These are phyloP conservation scores for Andrena marginata DNA, from an alignment of 2,888 invertebrate species.

Conservation along the genomic window DNA sequence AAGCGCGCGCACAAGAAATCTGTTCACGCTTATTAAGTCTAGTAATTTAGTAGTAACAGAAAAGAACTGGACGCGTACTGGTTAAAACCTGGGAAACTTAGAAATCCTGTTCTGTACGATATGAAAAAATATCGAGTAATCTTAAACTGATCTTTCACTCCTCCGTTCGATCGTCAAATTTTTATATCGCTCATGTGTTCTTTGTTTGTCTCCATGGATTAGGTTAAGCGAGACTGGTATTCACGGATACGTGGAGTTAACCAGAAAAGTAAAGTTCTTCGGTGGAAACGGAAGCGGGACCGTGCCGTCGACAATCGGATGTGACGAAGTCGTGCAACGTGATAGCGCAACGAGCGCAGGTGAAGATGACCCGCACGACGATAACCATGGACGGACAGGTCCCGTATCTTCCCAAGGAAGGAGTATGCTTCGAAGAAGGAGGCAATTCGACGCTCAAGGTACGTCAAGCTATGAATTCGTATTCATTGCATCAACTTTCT, in stretches of 20 bases:
- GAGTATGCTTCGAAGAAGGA: conserved; percentile 81
- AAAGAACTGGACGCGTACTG: background rate
- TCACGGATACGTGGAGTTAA: conserved; percentile 80
- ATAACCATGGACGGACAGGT: conserved; percentile 74
- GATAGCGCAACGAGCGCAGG: conserved; percentile 84
- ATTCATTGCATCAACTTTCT: background rate
- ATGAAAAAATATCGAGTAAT: no score
- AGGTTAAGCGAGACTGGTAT: conserved; percentile 82
- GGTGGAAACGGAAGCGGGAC: conserved; percentile 75
- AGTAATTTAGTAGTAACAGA: background rate
- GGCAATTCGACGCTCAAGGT: conserved; percentile 84
- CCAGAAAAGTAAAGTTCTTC: conserved; percentile 82
- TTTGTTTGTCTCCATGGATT: background rate
- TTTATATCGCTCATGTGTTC: background rate
- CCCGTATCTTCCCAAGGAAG: conserved; percentile 79
- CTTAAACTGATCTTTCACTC: no score
- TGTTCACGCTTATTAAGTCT: background rate
- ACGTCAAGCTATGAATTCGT: conserved; percentile 30
- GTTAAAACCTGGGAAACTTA: no score
- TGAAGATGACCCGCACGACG: conserved; percentile 81
- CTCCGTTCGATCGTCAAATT: background rate
- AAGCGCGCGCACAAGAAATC: background rate
- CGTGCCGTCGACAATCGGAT: conserved; percentile 76
- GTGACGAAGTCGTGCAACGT: conserved; percentile 82
- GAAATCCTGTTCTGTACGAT: no score